phyloP scores from a whole-genome alignment of 2,888 invertebrate species.

The Amiota mariae region DNA sequence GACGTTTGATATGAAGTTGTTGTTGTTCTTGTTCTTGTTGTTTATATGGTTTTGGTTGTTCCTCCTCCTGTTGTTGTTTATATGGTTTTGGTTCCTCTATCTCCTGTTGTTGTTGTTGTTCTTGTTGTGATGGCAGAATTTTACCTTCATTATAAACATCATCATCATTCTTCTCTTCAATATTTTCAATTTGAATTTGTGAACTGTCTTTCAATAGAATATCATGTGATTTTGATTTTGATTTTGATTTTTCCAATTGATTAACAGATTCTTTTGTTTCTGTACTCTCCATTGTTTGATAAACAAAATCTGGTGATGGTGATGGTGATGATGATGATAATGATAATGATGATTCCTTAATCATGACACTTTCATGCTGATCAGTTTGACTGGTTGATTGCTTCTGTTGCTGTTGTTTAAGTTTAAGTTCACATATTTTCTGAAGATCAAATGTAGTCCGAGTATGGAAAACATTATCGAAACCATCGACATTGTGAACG shows the following conservation, averaged over 20 bases:
- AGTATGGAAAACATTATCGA: conserved; percentile 68
- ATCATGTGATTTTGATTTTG: conserved; percentile 18
- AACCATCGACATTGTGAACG: conserved; percentile 71
- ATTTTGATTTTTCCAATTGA: background rate
- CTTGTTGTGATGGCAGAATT: background rate
- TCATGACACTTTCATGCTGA: conserved; percentile 65
- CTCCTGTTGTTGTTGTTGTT: too few relatives aligned
- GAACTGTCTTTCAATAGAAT: background rate
- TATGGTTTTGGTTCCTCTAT: too few relatives aligned
- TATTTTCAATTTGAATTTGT: too few relatives aligned
- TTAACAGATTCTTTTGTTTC: background rate
- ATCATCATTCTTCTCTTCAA: too few relatives aligned
- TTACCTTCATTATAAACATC: conserved; percentile 39
- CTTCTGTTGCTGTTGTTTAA: too few relatives aligned
- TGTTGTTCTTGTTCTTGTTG: background rate
- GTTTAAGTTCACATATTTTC: conserved; percentile 69
- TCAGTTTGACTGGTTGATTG: conserved; percentile 59
- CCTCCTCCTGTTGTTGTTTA: background rate
- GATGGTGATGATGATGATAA: too few relatives aligned
- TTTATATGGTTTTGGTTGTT: background rate
- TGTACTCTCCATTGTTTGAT: too few relatives aligned
- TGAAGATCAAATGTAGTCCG: conserved; percentile 71
- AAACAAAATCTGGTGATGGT: too few relatives aligned
- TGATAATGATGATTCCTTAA: background rate
- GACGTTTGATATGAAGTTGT: conserved; percentile 25